These are phyloP conservation scores for Desmodus rotundus DNA, from an alignment of 2,113 vertebrate genomes.

Conservation along the genomic window DNA sequence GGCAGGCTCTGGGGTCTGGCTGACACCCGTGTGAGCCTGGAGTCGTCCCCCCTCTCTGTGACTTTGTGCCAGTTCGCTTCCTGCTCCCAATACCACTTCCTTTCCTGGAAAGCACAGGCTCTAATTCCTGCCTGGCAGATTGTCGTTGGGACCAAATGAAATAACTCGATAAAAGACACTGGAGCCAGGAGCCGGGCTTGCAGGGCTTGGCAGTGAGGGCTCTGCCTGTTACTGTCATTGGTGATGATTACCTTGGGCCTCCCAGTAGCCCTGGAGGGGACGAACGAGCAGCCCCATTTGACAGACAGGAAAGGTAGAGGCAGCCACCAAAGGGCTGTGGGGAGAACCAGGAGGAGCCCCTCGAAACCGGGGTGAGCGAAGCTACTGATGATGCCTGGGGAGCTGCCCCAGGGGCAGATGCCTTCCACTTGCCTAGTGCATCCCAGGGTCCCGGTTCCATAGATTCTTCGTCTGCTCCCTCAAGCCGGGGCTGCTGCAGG, in stretches of 20 bases:
- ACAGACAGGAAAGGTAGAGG: not conserved
- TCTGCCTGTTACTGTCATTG: not conserved
- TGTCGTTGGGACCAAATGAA: not conserved
- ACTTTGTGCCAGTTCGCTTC: not conserved
- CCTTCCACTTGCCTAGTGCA: not conserved
- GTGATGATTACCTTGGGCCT: not conserved
- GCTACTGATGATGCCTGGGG: not conserved
- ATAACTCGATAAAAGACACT: not conserved
- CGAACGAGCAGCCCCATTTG: not conserved
- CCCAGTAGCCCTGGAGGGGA: not conserved
- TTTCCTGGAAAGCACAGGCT: not conserved
- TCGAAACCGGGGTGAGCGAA: not conserved
- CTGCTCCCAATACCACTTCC: not conserved
- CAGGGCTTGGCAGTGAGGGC: not conserved
- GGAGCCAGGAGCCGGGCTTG: accelerated
- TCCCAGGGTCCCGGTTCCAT: not conserved
- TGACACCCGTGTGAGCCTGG: not conserved
- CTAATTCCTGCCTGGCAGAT: not conserved
- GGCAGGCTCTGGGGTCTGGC: not conserved
- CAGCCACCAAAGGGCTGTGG: not conserved
- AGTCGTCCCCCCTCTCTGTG: not conserved
- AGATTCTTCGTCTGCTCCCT: not conserved
- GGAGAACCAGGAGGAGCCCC: no score
- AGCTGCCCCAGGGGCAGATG: not conserved
- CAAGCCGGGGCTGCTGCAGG: not conserved